phyloP scores from a whole-genome alignment of 2,113 vertebrate genomes.

The Leptobrachium leishanense region DNA sequence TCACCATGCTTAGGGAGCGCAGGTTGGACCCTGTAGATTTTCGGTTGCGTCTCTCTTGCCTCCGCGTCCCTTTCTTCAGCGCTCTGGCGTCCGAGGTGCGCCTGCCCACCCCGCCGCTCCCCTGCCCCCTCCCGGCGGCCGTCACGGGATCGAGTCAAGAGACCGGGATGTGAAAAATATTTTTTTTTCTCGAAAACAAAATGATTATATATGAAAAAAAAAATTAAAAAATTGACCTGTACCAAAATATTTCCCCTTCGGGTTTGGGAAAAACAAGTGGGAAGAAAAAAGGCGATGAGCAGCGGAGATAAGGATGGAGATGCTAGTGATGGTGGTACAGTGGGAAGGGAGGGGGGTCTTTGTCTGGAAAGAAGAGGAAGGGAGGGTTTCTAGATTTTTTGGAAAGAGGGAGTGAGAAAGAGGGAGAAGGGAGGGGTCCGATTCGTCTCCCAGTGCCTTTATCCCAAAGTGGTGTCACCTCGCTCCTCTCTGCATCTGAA shows the following conservation, averaged over 20 bases:
- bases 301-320: background rate
- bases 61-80: conserved; percentile 5
- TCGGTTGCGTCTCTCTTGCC: conserved; percentile 40
- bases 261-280: conserved; percentile 2
- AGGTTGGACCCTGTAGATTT: conserved; percentile 41
- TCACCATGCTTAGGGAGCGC: conserved; percentile 47
- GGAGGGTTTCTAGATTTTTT: conserved; percentile 38
- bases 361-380: conserved; percentile 44
- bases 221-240: conserved; percentile 3
- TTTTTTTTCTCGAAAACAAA: conserved; percentile 25
- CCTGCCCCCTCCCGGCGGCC: conserved; percentile 40
- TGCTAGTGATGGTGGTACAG: background rate
- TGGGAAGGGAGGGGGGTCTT: conserved; percentile 28
- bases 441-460: conserved; percentile 11
- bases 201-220: conserved; percentile 23
- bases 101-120: conserved; percentile 28
- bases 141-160: conserved; percentile 36
- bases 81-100: conserved; percentile 29
- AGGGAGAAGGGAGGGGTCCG: conserved; percentile 32
- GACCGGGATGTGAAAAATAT: conserved; percentile 29
- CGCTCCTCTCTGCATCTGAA: conserved; percentile 30
- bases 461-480: conserved; percentile 34
- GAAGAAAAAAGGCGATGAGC: background rate
- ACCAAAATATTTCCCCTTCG: conserved; percentile 17
- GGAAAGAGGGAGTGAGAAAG: conserved; percentile 35